Base-by-base conservation (phyloP, 2,797 vertebrate species). In the Botia almorhae region DNA sequence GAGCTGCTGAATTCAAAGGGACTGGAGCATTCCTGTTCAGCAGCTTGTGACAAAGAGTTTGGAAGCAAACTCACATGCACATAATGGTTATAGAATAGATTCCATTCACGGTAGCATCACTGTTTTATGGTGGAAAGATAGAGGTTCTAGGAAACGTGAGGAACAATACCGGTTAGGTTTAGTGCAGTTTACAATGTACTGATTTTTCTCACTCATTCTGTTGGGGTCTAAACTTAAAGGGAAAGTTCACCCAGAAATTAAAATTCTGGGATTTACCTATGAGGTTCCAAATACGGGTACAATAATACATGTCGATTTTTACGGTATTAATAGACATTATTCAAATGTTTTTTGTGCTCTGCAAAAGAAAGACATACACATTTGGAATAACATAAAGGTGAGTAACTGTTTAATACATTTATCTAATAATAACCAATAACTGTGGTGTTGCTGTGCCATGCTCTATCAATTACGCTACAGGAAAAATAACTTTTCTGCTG, bases 1-100 rank as follows among this genome's bases (percentile, higher is more conserved):
- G 87, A 83, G 65, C 85, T 36, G 89, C 87, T 85, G 86, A 90
- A 89, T 91, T 94, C 92, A 81, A 85, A 87, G 85, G 88, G 90
- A 93, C 93, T 93, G 91, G 88, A 87, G 87, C 83, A 89, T 89
- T 88, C 91, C 86, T 91, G 90, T 91, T 93, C 90, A 89, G 87
- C 69, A 89, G 89, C 87, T 88, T 91, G 90, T 90, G 92, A 88
- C 92, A 92, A 92, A 91, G 90, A 90, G 91, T 86, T 85, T 81
- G 87, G 88, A 93, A 93, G 90, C 88, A 92, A 92, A 91, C 88
- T 86, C 91, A 91, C 89, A 91, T 77, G 81, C 88, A 90, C 88
- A 89, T 90, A 92, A 91, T 89, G 85, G 89, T 89, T 90, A 88
- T 80, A 93, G 90, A 90, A 90, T 85, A 84, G 86, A 87, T 89